A percentile compares a stretch with the other conserved stretches of the same genome.
These are phyloP conservation scores for Drosophila histrio DNA, from an alignment of 2,888 invertebrate genomes.

Conservation along the genomic window DNA sequence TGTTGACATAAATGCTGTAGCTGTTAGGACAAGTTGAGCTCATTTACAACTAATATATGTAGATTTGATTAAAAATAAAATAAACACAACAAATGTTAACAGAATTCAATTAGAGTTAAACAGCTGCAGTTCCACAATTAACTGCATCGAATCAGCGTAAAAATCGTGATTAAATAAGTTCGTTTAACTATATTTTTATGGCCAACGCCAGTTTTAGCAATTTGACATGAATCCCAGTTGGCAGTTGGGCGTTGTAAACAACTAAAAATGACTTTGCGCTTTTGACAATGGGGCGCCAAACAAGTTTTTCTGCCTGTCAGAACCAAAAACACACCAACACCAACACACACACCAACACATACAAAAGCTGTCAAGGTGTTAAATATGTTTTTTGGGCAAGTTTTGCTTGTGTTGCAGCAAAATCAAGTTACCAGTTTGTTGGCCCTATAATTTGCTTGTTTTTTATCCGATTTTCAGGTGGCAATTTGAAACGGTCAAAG, in stretches of 20 bases:
- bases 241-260: conserved; percentile 37
- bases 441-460: conserved; percentile 5
- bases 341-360: not conserved
- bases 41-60: too few relatives aligned
- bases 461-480: not conserved
- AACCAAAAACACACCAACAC: conserved; percentile 34
- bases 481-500: not conserved
- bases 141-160: not conserved
- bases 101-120: not conserved
- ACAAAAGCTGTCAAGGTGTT: conserved; percentile 29
- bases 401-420: not conserved
- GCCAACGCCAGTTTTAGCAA: conserved; percentile 23
- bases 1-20: too few relatives aligned
- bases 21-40: too few relatives aligned
- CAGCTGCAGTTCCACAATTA: not conserved
- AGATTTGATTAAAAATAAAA: too few relatives aligned
- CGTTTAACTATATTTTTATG: conserved; percentile 16
- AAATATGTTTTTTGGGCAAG: conserved; percentile 13
- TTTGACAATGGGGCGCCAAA: conserved; percentile 49
- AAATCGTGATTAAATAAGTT: conserved; percentile 6
- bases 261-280: conserved; percentile 53
- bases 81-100: too few relatives aligned
- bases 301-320: conserved; percentile 45
- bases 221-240: conserved; percentile 32
- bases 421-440: conserved; percentile 25